Percentiles rank a stretch among this genome's conserved stretches.
phyloP scores from a whole-genome alignment of 2,888 invertebrate genomes.

The Synergus gifuensis region DNA sequence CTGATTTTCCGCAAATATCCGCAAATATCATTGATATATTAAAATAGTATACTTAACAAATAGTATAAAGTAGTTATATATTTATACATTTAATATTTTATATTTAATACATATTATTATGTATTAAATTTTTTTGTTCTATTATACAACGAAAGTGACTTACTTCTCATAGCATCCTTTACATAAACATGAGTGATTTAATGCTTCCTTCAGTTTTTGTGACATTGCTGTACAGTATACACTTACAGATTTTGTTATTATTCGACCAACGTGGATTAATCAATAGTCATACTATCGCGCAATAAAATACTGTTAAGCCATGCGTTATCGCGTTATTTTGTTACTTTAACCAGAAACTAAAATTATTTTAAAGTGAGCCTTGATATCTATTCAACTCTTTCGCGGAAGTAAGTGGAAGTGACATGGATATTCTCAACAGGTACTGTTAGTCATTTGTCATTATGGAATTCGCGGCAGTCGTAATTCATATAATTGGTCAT shows the following conservation, averaged over 20 bases:
- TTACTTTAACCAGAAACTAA: neutral
- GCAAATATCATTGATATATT: too few relatives aligned
- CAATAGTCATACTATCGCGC: neutral
- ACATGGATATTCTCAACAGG: neutral
- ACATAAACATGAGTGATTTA: slow-evolving; percentile 23
- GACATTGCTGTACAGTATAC: neutral
- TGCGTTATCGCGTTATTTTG: neutral
- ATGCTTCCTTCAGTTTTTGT: neutral
- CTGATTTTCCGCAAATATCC: too few relatives aligned
- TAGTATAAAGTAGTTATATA: too few relatives aligned
- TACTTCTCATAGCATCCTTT: slow-evolving; percentile 47
- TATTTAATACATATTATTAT: neutral
- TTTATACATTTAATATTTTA: too few relatives aligned
- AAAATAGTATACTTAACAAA: too few relatives aligned
- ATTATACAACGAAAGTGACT: slow-evolving; percentile 22
- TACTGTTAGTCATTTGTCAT: slow-evolving; percentile 5
- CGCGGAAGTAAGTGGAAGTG: neutral
- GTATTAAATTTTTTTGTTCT: neutral
- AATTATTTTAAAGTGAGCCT: neutral
- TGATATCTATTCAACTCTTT: neutral
- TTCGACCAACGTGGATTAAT: neutral
- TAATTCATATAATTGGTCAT: slow-evolving; percentile 12
- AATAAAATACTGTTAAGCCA: neutral
- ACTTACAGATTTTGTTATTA: neutral
- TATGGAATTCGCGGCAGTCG: neutral